Percentiles rank a stretch among this genome's conserved stretches.
phyloP scores from a whole-genome alignment of 2,113 vertebrate species.

The Theropithecus gelada region DNA sequence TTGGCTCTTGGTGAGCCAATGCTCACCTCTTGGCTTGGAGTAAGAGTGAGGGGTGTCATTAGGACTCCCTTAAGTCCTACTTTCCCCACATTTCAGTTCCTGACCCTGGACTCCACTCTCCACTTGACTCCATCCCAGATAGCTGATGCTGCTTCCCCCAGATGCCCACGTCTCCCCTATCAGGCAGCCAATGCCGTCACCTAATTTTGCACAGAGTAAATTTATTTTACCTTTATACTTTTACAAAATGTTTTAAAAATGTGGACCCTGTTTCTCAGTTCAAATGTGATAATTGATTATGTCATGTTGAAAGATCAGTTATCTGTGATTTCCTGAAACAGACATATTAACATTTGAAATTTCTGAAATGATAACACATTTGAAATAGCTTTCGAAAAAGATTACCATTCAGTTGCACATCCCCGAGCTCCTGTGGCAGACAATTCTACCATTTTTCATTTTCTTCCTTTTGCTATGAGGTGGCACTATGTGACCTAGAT shows the following conservation, averaged over 20 bases:
- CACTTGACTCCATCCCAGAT: neutral
- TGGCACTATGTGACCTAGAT: neutral
- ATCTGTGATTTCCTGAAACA: neutral
- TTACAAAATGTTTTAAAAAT: neutral
- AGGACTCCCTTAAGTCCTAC: too few relatives aligned
- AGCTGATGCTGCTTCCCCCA: neutral
- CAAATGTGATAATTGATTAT: neutral
- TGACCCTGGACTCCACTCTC: too few relatives aligned
- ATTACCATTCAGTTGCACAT: neutral
- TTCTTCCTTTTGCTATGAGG: neutral
- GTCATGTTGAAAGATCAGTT: neutral
- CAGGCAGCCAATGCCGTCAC: neutral
- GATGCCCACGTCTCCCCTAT: neutral
- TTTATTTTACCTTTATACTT: neutral
- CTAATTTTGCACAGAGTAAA: neutral
- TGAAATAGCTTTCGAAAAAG: neutral
- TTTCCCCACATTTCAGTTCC: neutral
- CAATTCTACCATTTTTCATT: neutral
- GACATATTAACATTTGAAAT: neutral
- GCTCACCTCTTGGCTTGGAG: neutral
- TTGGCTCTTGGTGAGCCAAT: neutral
- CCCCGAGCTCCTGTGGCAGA: neutral
- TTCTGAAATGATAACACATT: neutral
- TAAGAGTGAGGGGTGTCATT: neutral
- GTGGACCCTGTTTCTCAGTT: neutral